Conservation (phyloP, 2,113 vertebrate species). For the Rhinolophus ferrumequinum region DNA sequence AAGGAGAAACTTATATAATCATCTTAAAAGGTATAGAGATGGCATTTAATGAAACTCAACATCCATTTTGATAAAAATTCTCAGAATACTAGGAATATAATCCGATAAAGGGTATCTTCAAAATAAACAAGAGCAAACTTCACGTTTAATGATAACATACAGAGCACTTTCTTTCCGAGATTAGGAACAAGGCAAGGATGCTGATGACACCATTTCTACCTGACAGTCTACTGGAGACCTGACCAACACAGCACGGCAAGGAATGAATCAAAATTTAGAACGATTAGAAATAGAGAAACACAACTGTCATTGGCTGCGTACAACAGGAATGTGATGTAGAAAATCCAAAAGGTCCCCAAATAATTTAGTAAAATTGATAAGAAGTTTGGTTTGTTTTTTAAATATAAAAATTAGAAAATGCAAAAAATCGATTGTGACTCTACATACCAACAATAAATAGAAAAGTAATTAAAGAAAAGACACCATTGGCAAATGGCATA, state of each 20-base stretch:
- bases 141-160: rapidly evolving
- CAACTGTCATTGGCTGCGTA: rapidly evolving
- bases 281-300: neutral
- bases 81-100: neutral
- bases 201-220: neutral
- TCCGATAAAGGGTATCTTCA: neutral
- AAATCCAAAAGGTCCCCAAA: neutral
- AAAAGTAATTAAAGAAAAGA: neutral
- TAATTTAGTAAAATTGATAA: rapidly evolving
- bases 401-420: neutral
- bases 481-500: neutral
- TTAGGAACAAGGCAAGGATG: neutral
- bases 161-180: neutral
- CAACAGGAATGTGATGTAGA: rapidly evolving
- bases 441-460: neutral
- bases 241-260: no score
- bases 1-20: no score
- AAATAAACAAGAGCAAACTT: neutral
- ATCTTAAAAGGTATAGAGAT: no score
- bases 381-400: neutral
- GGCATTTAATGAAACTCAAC: no score
- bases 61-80: neutral
- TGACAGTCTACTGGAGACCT: no score
- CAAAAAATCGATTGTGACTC: neutral
- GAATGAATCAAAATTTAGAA: no score